Base-by-base conservation (phyloP, 2,888 invertebrate genomes). In the Cyaniris semiargus region DNA sequence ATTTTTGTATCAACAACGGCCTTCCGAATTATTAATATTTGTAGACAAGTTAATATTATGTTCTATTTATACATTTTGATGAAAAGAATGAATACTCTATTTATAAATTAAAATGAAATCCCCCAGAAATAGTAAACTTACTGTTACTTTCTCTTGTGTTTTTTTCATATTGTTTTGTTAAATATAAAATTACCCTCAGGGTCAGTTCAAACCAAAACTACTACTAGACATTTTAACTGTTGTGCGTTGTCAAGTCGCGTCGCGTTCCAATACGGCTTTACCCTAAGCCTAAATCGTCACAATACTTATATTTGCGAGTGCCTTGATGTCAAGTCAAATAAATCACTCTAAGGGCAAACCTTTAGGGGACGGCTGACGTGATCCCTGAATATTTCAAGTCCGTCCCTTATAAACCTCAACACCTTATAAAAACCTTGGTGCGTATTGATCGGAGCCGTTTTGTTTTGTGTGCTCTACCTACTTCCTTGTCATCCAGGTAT, bases 331-430 rank as follows among this genome's bases (percentile, higher is more conserved):
- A 81, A 79, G 77, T 76, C 81, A 82, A 86, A 90, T 89, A 89
- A 88, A 90, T 88, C 89, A 89, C 87, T 85, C 82, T 82, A 79
- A 81, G 83, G 82, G 84, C 84, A 82, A 85, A 84, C 84, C 82
- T 86, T 85, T 84, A 82, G 82, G 82, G 83, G 85, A 87, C 86
- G 83, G 81, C 78, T 82, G 86, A 84, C 83, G 82, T 84, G 84
- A 85, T 84, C 87, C 87, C 86, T 90, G 85, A 90, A 90, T 90
- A 90, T 90, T 90, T 90, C 87, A 90, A 86, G 86, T 79, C 80
- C 81, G 86, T 79, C 80, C 81, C 74, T 80, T 78, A 80, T 82
- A 81, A 82, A 83, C 81, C 81, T 86, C 82, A 82, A 84, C 86
- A 87, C 87, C 85, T 87, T 86, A 86, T 86, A 86, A 87, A 87